phyloP scores from a whole-genome alignment of 2,797 vertebrate genomes.

The Parotocinclus haroldoi region DNA sequence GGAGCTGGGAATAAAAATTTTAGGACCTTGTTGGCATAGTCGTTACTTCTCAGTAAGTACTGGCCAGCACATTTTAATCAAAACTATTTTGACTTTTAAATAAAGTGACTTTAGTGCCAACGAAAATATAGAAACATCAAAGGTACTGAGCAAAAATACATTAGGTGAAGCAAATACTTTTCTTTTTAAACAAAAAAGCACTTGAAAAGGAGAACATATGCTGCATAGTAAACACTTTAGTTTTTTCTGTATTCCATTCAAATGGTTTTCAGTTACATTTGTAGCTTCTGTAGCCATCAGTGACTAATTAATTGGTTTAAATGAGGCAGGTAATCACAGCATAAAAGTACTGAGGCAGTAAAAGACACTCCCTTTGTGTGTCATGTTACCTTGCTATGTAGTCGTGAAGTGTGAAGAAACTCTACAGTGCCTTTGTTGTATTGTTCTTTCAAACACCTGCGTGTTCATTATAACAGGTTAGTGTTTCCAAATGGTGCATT shows the following conservation, averaged over 20 bases:
- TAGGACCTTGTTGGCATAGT: conserved; percentile 23
- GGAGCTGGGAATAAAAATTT: conserved; percentile 22
- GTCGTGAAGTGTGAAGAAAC: conserved; percentile 55
- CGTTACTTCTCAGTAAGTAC: conserved; percentile 17
- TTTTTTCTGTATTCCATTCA: conserved; percentile 43
- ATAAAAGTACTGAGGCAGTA: conserved; percentile 56
- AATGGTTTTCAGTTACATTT: conserved; percentile 34
- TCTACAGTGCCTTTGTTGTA: conserved; percentile 18
- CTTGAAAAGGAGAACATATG: not conserved
- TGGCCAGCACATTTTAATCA: conserved; percentile 3
- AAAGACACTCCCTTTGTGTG: conserved; percentile 45
- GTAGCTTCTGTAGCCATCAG: conserved; percentile 47
- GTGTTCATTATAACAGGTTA: conserved; percentile 32
- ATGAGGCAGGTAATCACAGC: conserved; percentile 66
- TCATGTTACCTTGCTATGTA: conserved; percentile 41
- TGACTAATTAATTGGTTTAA: conserved; percentile 57
- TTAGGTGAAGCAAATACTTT: not conserved
- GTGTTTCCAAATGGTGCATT: not conserved
- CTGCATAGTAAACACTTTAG: not conserved
- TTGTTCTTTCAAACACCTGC: conserved; percentile 24
- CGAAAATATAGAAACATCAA: not conserved
- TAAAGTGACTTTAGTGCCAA: not conserved
- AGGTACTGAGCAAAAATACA: too few species aligned
- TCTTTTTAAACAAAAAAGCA: not conserved
- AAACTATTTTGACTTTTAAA: not conserved